Conservation (phyloP, 2,113 vertebrate genomes). For the Phaethornis superciliosus region DNA sequence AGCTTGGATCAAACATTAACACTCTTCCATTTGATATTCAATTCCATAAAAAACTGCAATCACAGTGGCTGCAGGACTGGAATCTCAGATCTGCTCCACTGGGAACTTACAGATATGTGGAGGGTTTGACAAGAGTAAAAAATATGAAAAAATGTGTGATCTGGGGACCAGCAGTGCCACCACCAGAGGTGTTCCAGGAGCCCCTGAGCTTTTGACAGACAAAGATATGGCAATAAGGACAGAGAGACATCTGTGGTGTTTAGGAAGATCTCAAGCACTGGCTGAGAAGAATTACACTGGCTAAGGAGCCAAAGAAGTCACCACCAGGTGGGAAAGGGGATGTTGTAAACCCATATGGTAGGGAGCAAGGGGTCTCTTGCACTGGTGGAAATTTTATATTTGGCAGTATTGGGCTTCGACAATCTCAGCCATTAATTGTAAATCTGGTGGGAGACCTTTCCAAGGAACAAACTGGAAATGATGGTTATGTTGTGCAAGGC, state of each 20-base stretch:
- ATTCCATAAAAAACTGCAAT: not conserved
- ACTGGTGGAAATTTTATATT: not conserved
- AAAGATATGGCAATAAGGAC: not conserved
- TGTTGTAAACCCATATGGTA: no score
- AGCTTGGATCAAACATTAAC: not conserved
- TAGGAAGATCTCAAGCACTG: not conserved
- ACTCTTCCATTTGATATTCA: not conserved
- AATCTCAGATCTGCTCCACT: not conserved
- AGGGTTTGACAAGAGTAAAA: not conserved
- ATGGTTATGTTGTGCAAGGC: fast-evolving
- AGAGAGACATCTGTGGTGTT: not conserved
- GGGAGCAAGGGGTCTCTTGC: not conserved
- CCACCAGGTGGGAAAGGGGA: not conserved
- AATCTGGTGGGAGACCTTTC: not conserved
- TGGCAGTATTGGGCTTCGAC: not conserved
- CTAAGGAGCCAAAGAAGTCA: not conserved
- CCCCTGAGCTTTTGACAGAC: not conserved
- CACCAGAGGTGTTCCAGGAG: not conserved
- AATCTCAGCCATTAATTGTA: not conserved
- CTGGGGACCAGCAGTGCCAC: not conserved
- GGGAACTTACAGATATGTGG: not conserved
- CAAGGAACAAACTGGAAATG: not conserved
- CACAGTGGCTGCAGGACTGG: not conserved
- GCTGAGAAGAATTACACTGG: not conserved
- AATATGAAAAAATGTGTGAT: not conserved